These are phyloP conservation scores for Oncorhynchus masou DNA, from an alignment of 2,113 vertebrate species.

Conservation along the genomic window DNA sequence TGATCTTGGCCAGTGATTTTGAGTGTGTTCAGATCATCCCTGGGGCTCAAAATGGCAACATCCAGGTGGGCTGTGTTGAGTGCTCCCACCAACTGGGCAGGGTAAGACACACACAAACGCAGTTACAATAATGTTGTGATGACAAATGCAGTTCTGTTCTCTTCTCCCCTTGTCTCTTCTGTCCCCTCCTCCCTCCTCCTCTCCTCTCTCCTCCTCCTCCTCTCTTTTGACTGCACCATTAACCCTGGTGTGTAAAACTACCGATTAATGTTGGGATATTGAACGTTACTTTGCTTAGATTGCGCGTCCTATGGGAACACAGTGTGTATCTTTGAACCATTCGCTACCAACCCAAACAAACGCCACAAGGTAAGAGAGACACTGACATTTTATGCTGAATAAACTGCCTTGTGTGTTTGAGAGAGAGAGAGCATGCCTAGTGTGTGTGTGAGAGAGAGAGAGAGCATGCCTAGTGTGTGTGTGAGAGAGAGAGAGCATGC, in stretches of 20 bases:
- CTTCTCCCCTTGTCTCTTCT: no score
- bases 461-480: background rate
- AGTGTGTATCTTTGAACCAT: conserved; percentile 96
- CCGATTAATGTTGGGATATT: conserved; percentile 61
- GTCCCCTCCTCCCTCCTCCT: background rate
- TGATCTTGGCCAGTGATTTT: conserved; percentile 95
- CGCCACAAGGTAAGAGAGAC: conserved; percentile 84
- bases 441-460: background rate
- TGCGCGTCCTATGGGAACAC: conserved; percentile 97
- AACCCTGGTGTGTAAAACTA: conserved; percentile 30
- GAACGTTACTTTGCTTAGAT: conserved; percentile 79
- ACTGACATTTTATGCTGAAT: no score
- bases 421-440: background rate
- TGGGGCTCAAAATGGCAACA: conserved; percentile 98
- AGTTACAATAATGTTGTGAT: background rate
- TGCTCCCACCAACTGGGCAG: conserved; percentile 93
- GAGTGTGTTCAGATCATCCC: conserved; percentile 99
- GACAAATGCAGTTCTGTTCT: background rate
- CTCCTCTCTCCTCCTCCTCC: no score
- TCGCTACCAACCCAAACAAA: conserved; percentile 90
- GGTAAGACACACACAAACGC: conserved; percentile 83
- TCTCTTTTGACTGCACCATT: conserved; percentile 42
- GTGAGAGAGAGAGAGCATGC: background rate
- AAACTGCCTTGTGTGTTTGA: background rate
- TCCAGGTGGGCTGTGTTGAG: conserved; percentile 98